These are phyloP conservation scores for Dryococelus australis DNA, from an alignment of 2,888 invertebrate genomes.

Conservation along the genomic window DNA sequence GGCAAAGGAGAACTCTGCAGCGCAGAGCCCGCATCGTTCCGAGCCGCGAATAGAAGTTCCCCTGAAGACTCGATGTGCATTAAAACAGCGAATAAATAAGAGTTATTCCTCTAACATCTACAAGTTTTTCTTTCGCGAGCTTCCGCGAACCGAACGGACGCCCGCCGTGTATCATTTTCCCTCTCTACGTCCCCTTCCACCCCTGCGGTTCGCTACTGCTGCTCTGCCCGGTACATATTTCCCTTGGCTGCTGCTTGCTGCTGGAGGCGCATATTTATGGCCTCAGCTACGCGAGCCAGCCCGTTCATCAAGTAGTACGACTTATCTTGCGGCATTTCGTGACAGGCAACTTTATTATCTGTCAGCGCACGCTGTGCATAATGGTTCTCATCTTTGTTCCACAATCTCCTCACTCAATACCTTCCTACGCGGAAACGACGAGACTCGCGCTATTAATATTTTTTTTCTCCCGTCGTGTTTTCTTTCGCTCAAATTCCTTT, in stretches of 20 bases:
- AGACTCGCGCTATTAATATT: too few species aligned
- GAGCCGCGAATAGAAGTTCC: too few species aligned
- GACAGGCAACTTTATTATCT: neutral
- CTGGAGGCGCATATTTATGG: neutral
- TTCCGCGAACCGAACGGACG: neutral
- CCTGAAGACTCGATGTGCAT: neutral
- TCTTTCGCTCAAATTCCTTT: too few species aligned
- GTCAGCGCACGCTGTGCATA: conserved; percentile 1
- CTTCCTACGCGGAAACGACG: too few species aligned
- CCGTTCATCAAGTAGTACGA: neutral
- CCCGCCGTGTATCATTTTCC: neutral
- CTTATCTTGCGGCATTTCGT: neutral
- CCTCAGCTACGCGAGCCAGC: neutral
- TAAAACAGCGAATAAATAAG: neutral
- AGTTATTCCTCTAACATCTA: neutral
- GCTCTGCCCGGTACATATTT: neutral
- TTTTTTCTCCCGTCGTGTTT: too few species aligned
- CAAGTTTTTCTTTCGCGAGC: neutral
- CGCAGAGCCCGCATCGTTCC: too few species aligned
- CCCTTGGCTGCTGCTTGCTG: neutral
- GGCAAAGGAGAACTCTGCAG: too few species aligned
- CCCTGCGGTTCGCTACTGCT: neutral
- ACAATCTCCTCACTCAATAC: neutral
- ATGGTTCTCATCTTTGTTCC: neutral
- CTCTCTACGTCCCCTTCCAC: neutral